Base-by-base conservation (phyloP, 2,888 invertebrate genomes). In the Seira musarum region DNA sequence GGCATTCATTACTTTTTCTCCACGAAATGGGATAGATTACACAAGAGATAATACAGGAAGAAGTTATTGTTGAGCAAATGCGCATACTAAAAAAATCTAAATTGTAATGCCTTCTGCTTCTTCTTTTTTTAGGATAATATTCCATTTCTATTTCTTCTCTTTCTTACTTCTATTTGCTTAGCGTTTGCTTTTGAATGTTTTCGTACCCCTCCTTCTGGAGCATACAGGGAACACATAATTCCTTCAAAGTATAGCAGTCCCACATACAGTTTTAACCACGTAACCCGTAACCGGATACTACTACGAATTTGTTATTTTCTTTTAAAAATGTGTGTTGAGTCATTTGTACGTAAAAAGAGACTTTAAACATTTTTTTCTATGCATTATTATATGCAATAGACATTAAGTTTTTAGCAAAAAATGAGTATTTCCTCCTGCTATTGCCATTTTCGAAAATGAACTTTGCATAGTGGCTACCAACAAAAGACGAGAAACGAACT, bases 1-100 rank as follows among this genome's bases (percentile, higher is more conserved):
- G 57, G 57, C 57, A 57, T 57, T n/a, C 57, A 57, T 57, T 57
- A 57, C 57, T 8, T 57, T n/a, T 57, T 17, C n/a, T 57, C 17
- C 40, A 6, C 57, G 3, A 30, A 57, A 49, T 66, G 57, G 66
- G 64, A 65, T 70, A 64, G 76, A 70, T 77, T 77, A 65, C 21
- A 70, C 22, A 46, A 64, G 60, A 53, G 70, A 77, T 70, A 70
- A 70, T 70, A 15, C 46, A 76, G 67, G 15, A 57, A 19, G 63
- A 63, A 60, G 72, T 21, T 72, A 49, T 61, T 72, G 72, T 24
- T 21, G 21, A 57, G 24, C 66, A 67, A 75, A 69, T 70, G 57
- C 57, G 65, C 53, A 61, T 69, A 64, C 64, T 77, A 63, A 49
- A 77, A 77, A 77, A 72, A 35, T 77, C 76, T 57, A 77, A 70